Evolutionary conservation across 2,888 invertebrate genomes (phyloP).

Genomic region (Lasioglossum villosulum): DNA sequence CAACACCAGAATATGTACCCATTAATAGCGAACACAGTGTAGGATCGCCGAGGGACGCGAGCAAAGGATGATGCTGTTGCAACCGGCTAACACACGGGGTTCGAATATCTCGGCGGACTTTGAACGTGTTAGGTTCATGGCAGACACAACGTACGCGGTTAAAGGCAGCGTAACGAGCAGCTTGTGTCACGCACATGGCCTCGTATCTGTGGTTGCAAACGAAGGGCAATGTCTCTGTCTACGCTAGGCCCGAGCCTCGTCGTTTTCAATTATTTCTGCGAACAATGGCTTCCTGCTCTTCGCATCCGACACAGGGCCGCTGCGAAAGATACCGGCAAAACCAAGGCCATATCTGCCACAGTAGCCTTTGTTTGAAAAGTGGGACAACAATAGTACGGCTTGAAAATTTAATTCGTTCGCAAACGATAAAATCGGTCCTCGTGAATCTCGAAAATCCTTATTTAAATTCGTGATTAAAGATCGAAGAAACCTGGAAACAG

Average conservation of each 20-base stretch:
- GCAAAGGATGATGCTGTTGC: background rate
- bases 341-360: background rate
- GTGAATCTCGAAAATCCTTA: too few species aligned
- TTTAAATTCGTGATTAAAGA: too few species aligned
- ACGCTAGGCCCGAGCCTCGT: background rate
- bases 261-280: conserved; percentile 12
- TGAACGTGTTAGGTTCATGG: conserved; percentile 23
- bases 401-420: background rate
- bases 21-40: background rate
- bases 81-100: background rate
- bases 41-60: background rate
- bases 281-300: background rate
- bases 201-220: conserved; percentile 7
- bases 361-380: background rate
- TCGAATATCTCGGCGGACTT: background rate
- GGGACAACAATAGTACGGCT: background rate
- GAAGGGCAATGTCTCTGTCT: conserved; percentile 19
- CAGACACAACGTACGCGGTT: conserved; percentile 24
- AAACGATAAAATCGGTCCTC: background rate
- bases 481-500: too few species aligned
- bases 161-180: conserved; percentile 9
- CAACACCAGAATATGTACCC: background rate
- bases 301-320: background rate
- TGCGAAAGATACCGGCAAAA: background rate
- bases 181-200: conserved; percentile 15